Evolutionary conservation across 2,113 vertebrate genomes (phyloP), one percentile per base, ranked within the genome.

Genomic region (Misgurnus anguillicaudatus): DNA sequence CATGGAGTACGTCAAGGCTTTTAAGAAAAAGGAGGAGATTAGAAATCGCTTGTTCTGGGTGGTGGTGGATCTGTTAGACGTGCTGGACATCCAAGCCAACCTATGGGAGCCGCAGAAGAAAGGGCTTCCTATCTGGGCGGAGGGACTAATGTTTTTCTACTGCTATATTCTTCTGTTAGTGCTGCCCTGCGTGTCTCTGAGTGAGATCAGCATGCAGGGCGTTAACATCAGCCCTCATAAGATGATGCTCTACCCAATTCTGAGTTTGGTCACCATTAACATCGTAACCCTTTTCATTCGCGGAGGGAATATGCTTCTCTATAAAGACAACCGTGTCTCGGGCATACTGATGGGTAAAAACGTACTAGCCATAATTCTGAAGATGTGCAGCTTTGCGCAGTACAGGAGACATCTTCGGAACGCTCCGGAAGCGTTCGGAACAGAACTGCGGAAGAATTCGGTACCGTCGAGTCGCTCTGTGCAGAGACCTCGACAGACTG

Each of bases 141-240:
- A 94, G 62, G 92, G 93, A 1, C 80, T 94, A 73, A 94, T 93
- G 92, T 94, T 94, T 83, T 94, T 94, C 86, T 94, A 94, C 88
- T 94, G 93, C 82, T 94, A 94, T 86, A 93, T 94, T 81, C 83
- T 94, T 69, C 88, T 94, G 80, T 88, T 94, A 2, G 91, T 94
- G 77, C 85, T 94, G 68, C 93, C 93, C 3, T 94, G 93, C 0
- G 92, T 94, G 68, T 93, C 92, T 36, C 83, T 94, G 74, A 94
- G 93, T 3, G 93, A 94, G 86, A 94, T 94, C 80, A 94, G 92
- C 89, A 94, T 94, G 93, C 93, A 94, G 81, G 93, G 93, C 21
- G 82, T 93, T 77, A 93, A 94, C 86, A 93, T 94, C 1, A 92
- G 93, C 31, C 93, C 93, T 47, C 93, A 94, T 83, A 93, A 93